A percentile compares a stretch with the other conserved stretches of the same genome.
phyloP scores from a whole-genome alignment of 2,888 invertebrate species.

The Spodoptera exigua region DNA sequence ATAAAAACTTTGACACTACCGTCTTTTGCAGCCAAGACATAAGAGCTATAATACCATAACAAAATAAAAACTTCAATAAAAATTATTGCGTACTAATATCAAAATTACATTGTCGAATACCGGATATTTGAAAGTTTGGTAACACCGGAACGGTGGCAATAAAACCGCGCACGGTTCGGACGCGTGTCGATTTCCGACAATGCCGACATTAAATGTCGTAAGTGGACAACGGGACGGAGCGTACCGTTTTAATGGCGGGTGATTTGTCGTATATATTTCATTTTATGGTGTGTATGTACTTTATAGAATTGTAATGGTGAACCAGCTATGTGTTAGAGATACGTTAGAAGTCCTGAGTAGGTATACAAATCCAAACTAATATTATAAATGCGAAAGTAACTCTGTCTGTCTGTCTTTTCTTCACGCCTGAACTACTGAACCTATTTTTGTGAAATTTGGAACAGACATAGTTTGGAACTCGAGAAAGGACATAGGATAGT shows the following conservation, averaged over 20 bases:
- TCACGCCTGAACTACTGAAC: too few relatives aligned
- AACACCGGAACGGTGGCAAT: constrained; percentile 50
- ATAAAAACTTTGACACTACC: too few relatives aligned
- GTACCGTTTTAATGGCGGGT: constrained; percentile 43
- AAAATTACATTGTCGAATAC: constrained; percentile 43
- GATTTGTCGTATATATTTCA: constrained; percentile 43
- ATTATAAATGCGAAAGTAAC: too few relatives aligned
- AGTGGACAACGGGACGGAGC: constrained; percentile 46
- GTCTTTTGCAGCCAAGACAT: too few relatives aligned
- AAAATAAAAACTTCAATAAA: constrained; percentile 11
- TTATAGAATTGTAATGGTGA: constrained; percentile 8
- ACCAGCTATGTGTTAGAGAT: not conserved
- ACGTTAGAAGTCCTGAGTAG: not conserved
- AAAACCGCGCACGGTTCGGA: constrained; percentile 50
- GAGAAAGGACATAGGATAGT: too few relatives aligned
- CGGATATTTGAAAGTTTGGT: constrained; percentile 50
- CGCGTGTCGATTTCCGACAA: constrained; percentile 54
- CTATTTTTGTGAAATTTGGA: too few relatives aligned
- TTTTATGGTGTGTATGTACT: constrained; percentile 30
- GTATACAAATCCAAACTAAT: too few relatives aligned
- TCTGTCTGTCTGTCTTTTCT: too few relatives aligned
- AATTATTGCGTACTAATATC: constrained; percentile 30
- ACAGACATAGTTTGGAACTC: too few relatives aligned
- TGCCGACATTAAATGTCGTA: constrained; percentile 45
- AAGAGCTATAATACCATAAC: too few relatives aligned